Evolutionary conservation across 2,888 invertebrate species (phyloP).

Genomic region (Dryocosmus kuriphilus): DNA sequence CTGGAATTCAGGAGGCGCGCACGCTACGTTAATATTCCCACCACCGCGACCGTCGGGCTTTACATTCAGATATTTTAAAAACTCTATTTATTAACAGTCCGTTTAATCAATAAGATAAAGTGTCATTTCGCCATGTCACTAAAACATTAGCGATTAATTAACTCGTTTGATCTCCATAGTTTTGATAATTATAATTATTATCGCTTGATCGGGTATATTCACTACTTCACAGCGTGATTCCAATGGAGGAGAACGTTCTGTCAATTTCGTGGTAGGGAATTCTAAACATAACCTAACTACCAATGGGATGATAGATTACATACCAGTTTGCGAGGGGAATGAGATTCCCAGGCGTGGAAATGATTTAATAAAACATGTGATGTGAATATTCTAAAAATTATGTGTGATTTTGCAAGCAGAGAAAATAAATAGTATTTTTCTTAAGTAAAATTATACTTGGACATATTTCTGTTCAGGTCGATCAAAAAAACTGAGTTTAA

Average conservation of each 20-base stretch:
- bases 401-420: neutral
- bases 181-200: neutral
- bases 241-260: neutral
- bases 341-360: neutral
- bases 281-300: conserved; percentile 1
- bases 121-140: neutral
- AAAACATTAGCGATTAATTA: neutral
- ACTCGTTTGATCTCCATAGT: neutral
- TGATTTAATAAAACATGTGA: neutral
- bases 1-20: conserved; percentile 7
- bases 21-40: conserved; percentile 22
- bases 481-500: too few species aligned
- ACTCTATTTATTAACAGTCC: conserved; percentile 6
- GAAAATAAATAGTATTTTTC: too few species aligned
- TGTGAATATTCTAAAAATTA: neutral
- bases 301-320: neutral
- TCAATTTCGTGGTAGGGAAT: neutral
- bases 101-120: conserved; percentile 5
- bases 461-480: too few species aligned
- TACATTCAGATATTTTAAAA: conserved; percentile 13
- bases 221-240: neutral
- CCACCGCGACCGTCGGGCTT: conserved; percentile 2
- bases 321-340: neutral
- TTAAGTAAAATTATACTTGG: too few species aligned
- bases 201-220: neutral